Evolutionary conservation across 1,140 invertebrate genomes (phyloP).

Genomic region (Rhopalosiphum maidis): DNA sequence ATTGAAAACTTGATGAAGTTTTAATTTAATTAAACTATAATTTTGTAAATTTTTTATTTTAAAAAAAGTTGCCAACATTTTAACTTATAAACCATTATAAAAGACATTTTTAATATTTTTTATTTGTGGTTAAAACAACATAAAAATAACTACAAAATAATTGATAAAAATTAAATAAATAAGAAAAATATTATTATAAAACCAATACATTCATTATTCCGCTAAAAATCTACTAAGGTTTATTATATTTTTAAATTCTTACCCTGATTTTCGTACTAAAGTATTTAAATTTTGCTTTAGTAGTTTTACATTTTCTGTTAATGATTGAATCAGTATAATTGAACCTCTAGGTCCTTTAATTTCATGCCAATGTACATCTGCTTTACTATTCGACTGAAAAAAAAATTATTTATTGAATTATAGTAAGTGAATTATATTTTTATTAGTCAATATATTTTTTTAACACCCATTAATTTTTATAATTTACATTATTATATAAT

Average conservation of each 20-base stretch:
- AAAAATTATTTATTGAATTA: not conserved
- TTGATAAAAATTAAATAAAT: too few species aligned
- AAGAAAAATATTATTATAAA: too few species aligned
- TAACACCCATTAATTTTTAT: not conserved
- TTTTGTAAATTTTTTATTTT: too few species aligned
- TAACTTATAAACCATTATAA: too few species aligned
- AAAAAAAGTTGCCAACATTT: too few species aligned
- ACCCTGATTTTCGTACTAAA: constrained; percentile 66
- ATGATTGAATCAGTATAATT: constrained; percentile 64
- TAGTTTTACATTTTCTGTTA: constrained; percentile 63
- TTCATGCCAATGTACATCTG: constrained; percentile 57
- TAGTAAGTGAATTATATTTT: not conserved
- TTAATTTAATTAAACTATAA: too few species aligned
- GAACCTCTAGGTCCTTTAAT: constrained; percentile 64
- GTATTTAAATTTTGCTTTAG: constrained; percentile 63
- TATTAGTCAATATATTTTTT: not conserved
- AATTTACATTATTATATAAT: not conserved
- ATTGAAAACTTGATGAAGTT: too few species aligned
- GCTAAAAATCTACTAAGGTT: not conserved
- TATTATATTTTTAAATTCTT: constrained; percentile 58
- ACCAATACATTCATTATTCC: too few species aligned
- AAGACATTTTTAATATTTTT: too few species aligned
- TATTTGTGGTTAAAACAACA: too few species aligned
- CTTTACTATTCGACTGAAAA: constrained; percentile 46
- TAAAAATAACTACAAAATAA: not conserved